phyloP scores from a whole-genome alignment of 2,888 invertebrate genomes.

The Volucella inflata region DNA sequence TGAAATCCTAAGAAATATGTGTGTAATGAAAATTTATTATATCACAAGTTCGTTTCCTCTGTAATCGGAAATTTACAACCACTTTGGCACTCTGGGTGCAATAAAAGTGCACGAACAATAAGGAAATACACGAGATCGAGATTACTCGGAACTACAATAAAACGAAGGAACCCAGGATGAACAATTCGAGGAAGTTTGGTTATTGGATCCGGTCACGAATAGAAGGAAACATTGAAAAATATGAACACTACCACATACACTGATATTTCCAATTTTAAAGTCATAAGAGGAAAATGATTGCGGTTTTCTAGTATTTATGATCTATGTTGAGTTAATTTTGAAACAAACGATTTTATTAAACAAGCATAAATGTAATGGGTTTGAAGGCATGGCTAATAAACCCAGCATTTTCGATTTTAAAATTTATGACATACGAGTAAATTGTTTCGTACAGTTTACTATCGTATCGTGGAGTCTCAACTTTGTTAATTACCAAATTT shows the following conservation, averaged over 20 bases:
- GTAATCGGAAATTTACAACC: conserved; percentile 70
- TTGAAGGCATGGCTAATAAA: not conserved
- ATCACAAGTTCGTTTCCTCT: conserved; percentile 59
- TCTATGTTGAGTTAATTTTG: not conserved
- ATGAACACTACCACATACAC: no score
- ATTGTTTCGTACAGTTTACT: no score
- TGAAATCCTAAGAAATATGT: conserved; percentile 35
- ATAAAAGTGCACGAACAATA: conserved; percentile 69
- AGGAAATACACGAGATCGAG: conserved; percentile 22
- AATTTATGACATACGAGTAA: no score
- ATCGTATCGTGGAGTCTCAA: no score
- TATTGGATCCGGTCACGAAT: conserved; percentile 60
- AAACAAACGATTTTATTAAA: conserved; percentile 24
- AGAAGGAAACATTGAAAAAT: conserved; percentile 42
- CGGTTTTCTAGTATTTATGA: conserved; percentile 2
- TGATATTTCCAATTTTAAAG: conserved; percentile 63
- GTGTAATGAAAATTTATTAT: conserved; percentile 66
- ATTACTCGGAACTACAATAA: not conserved
- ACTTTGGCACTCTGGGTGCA: conserved; percentile 63
- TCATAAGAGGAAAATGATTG: conserved; percentile 42
- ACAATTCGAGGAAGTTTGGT: conserved; percentile 13
- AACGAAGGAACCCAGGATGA: not conserved
- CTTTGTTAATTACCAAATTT: no score
- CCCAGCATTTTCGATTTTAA: no score
- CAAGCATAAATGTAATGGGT: no score